phyloP scores from a whole-genome alignment of 2,113 vertebrate genomes.

The Colistium nudipinnis region DNA sequence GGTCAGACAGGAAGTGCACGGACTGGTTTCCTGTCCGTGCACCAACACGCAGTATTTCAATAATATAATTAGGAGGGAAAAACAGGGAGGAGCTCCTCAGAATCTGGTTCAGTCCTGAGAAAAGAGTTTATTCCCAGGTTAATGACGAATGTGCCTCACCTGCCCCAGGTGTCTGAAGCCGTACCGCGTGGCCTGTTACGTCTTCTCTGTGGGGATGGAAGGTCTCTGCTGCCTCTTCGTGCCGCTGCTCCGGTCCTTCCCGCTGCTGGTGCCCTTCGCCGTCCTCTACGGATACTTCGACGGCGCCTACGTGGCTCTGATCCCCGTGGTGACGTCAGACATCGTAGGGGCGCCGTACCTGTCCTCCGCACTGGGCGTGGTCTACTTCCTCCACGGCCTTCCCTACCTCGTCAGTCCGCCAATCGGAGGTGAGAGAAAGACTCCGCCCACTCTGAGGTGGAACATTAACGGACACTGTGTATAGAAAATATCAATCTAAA shows the following conservation, averaged over 20 bases:
- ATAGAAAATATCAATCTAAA: too few species aligned
- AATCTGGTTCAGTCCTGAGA: too few species aligned
- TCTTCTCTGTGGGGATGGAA: constrained; percentile 90
- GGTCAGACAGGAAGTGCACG: constrained; percentile 32
- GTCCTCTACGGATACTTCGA: constrained; percentile 96
- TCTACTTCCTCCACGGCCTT: constrained; percentile 93
- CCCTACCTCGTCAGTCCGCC: constrained; percentile 94
- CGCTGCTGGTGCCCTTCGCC: constrained; percentile 90
- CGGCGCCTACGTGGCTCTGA: constrained; percentile 93
- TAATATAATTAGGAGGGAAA: background rate
- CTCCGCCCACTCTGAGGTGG: too few species aligned
- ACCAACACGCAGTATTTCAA: background rate
- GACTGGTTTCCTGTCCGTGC: background rate
- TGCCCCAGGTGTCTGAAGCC: constrained; percentile 87
- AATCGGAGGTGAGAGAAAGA: constrained; percentile 86
- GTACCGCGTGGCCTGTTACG: constrained; percentile 86
- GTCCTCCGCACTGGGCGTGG: constrained; percentile 90
- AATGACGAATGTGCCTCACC: too few species aligned
- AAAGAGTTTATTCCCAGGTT: too few species aligned
- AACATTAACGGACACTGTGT: too few species aligned
- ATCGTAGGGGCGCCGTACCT: constrained; percentile 87
- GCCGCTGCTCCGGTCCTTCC: constrained; percentile 85
- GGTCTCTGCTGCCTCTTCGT: constrained; percentile 90
- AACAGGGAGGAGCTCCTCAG: too few species aligned
- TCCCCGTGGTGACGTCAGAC: constrained; percentile 93